A percentile compares a stretch with the other conserved stretches of the same genome.
These are phyloP conservation scores for Oreotrochilus melanogaster DNA, from an alignment of 2,113 vertebrate species.

Conservation along the genomic window DNA sequence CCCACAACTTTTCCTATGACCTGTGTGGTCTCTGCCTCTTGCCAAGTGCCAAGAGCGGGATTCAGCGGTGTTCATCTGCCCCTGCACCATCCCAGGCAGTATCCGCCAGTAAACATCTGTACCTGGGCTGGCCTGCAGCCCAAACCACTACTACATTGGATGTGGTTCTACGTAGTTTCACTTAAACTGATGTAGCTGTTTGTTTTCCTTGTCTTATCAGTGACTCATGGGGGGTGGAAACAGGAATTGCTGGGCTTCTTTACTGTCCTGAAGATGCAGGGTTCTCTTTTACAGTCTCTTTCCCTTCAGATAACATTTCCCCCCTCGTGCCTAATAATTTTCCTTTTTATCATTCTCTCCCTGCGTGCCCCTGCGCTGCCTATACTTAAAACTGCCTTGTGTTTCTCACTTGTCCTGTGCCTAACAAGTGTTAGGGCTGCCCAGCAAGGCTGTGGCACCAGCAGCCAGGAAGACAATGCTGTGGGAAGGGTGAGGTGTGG, in stretches of 20 bases:
- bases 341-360: neutral
- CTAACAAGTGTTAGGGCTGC: accelerated
- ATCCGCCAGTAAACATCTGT: accelerated
- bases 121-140: neutral
- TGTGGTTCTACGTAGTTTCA: neutral
- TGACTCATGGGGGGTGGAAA: neutral
- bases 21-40: neutral
- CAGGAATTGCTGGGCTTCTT: neutral
- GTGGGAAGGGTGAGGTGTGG: neutral
- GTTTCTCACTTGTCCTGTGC: neutral
- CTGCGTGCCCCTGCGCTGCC: neutral
- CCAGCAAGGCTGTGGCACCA: neutral
- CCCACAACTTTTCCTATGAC: neutral
- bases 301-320: neutral
- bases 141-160: neutral
- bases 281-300: accelerated
- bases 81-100: accelerated
- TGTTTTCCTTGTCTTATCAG: neutral
- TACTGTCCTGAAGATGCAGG: neutral
- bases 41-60: accelerated
- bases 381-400: neutral
- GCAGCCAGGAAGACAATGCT: neutral
- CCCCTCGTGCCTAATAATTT: accelerated
- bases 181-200: neutral
- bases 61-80: accelerated